A percentile compares a stretch with the other conserved stretches of the same genome.
These are phyloP conservation scores for Drosophila kuntzei DNA, from an alignment of 2,888 invertebrate species.

Conservation along the genomic window DNA sequence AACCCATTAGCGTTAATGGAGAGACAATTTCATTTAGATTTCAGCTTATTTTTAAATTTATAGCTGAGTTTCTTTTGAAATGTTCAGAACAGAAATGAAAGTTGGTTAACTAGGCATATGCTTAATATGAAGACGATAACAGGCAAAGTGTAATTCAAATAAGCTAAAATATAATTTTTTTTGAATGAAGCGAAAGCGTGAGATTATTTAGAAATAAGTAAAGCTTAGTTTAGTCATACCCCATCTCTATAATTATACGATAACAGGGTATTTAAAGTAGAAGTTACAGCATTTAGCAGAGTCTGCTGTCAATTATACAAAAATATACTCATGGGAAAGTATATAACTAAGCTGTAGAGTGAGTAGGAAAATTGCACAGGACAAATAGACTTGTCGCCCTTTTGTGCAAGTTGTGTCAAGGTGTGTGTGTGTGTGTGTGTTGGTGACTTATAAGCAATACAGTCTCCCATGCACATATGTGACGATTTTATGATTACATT, in stretches of 20 bases:
- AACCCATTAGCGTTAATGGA: too few species aligned
- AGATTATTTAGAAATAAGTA: not conserved
- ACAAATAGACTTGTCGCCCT: conserved; percentile 69
- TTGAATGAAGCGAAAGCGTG: not conserved
- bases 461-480: conserved; percentile 31
- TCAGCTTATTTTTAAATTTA: too few species aligned
- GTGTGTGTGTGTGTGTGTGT: conserved; percentile 17
- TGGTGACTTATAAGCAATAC: conserved; percentile 27
- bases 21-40: too few species aligned
- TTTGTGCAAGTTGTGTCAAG: not conserved
- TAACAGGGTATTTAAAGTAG: conserved; percentile 42
- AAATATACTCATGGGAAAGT: conserved; percentile 62
- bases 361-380: conserved; percentile 43
- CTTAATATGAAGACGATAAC: not conserved
- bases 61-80: too few species aligned
- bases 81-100: not conserved
- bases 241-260: not conserved
- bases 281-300: conserved; percentile 60
- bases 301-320: conserved; percentile 71
- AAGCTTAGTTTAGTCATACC: not conserved
- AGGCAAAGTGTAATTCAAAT: not conserved
- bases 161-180: not conserved
- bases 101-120: not conserved
- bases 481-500: conserved; percentile 68
- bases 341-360: conserved; percentile 33